Percentiles rank a stretch among this genome's conserved stretches.
Conservation (phyloP, 2,113 vertebrate genomes). For the Neogale vison region DNA sequence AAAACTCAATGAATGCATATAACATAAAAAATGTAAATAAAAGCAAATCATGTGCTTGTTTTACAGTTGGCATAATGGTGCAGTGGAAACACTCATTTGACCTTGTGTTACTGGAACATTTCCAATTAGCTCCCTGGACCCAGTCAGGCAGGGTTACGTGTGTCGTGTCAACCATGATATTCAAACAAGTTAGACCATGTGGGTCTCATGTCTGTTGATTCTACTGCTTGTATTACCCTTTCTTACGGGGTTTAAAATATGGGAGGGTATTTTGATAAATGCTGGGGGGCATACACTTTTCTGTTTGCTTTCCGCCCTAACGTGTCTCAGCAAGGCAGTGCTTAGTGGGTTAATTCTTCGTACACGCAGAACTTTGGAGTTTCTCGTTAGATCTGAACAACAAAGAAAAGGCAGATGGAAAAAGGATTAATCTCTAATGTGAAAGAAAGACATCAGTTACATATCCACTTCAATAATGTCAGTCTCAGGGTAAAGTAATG, state of each 20-base stretch:
- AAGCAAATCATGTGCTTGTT: background rate
- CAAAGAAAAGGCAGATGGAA: background rate
- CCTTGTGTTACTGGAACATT: background rate
- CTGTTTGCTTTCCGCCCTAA: background rate
- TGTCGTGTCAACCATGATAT: too few relatives aligned
- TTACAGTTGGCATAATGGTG: rapidly evolving
- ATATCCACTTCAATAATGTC: background rate
- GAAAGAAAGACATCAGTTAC: background rate
- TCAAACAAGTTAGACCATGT: background rate
- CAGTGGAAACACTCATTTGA: background rate
- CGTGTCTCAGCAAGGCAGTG: background rate
- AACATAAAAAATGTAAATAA: too few relatives aligned
- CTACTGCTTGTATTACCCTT: background rate
- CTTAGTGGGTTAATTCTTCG: background rate
- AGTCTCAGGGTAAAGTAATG: background rate
- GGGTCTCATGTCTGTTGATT: background rate
- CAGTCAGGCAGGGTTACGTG: too few relatives aligned
- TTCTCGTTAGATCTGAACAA: background rate
- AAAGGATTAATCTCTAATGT: background rate
- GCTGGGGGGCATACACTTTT: background rate
- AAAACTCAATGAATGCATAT: background rate
- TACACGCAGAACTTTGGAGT: background rate
- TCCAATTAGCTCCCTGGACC: background rate
- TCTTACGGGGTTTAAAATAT: background rate
- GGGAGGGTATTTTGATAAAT: background rate